These are phyloP conservation scores for Smittia sp. DNA, from an alignment of 2,888 invertebrate genomes.

Conservation along the genomic window DNA sequence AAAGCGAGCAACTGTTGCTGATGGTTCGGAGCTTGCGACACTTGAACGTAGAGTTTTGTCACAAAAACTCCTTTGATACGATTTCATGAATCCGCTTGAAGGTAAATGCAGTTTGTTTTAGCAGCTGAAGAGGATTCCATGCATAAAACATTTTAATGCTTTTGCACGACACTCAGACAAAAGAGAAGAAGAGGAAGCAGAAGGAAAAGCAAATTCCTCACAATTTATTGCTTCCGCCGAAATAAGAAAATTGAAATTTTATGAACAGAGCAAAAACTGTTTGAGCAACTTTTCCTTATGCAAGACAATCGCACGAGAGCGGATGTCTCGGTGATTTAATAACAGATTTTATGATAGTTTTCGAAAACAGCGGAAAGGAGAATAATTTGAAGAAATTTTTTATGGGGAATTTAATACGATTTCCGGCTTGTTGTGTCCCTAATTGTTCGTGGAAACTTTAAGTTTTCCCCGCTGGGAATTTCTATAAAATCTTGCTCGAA, in stretches of 20 bases:
- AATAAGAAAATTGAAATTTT: constrained; percentile 8
- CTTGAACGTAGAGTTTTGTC: neutral
- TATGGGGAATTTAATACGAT: no score
- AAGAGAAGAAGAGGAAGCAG: neutral
- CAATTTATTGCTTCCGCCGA: neutral
- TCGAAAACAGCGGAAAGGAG: neutral
- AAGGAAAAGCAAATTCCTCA: neutral
- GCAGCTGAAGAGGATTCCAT: neutral
- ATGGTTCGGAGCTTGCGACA: neutral
- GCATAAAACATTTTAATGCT: neutral
- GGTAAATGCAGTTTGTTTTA: neutral
- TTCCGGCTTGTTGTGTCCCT: no score
- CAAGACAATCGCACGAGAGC: no score
- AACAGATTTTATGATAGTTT: neutral
- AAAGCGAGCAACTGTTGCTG: neutral
- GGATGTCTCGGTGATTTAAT: constrained; percentile 8
- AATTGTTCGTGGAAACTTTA: no score
- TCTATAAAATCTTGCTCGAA: no score
- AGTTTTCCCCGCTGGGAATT: no score
- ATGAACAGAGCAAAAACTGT: neutral
- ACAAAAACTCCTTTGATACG: neutral
- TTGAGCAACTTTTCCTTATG: neutral
- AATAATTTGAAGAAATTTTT: no score
- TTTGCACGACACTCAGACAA: neutral
- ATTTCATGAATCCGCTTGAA: neutral